Conservation (phyloP, 1,140 invertebrate species). For the Saccostrea cuccullata region DNA sequence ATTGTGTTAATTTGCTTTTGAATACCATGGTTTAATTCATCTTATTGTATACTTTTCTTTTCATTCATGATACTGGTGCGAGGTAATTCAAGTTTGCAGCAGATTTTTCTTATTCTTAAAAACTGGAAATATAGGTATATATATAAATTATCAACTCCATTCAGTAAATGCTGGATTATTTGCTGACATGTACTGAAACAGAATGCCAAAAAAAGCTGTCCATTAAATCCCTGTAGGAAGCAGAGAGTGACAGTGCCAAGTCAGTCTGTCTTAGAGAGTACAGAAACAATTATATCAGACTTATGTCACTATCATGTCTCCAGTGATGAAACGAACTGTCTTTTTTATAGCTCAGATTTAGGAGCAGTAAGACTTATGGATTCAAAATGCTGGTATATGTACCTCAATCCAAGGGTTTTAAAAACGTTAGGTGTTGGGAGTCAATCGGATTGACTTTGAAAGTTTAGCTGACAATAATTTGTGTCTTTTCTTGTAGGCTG, state of each 20-base stretch:
- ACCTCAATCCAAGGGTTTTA: no score
- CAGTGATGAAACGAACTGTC: neutral
- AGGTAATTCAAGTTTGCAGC: neutral
- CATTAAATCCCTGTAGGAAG: neutral
- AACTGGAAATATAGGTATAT: neutral
- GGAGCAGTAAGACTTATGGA: neutral
- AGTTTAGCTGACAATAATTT: no score
- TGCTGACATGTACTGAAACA: neutral
- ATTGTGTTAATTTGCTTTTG: neutral
- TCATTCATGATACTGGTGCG: neutral
- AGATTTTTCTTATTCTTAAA: neutral
- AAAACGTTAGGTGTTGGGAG: no score
- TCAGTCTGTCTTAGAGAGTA: neutral
- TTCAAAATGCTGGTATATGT: neutral
- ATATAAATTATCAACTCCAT: neutral
- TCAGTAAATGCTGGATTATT: neutral
- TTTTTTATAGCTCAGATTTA: conserved; percentile 12
- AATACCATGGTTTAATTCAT: neutral
- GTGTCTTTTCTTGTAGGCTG: no score
- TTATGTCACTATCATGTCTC: neutral
- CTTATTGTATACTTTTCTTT: neutral
- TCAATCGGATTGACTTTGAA: no score
- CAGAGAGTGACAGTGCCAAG: neutral
- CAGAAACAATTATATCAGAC: conserved; percentile 5
- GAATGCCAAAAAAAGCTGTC: neutral